Base-by-base conservation (phyloP, 2,113 vertebrate genomes). In the Myrmecophaga tridactyla region DNA sequence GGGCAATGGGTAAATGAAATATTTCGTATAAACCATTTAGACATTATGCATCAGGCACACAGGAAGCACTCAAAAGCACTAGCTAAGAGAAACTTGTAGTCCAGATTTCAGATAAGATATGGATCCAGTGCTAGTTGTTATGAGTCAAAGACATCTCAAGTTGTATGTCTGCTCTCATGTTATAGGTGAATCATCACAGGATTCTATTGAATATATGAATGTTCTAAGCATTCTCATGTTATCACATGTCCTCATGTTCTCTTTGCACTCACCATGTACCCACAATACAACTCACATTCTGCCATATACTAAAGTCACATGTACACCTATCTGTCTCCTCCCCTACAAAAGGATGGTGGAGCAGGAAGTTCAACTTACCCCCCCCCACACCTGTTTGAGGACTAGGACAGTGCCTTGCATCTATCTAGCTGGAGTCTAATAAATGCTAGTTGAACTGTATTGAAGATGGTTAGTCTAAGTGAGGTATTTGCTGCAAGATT, bases 161-260 rank as follows among this genome's bases (percentile, higher is more conserved):
- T 7, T 31, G 85, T 63, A 60, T 69, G n/a, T 86, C 56, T 88
- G 29, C 31, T 89, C 62, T 41, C 27, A 78, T 73, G 29, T 62
- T 85, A 77, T 34, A 89, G n/a, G 1, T 93, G 17, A 11, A 56
- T 80, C 25, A 34, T 65, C 36, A 85, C 1, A 77, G 65, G 51
- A 69, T 78, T 87, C 85, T 85, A 62, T 53, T 51, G 39, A 89
- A 51, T 48, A 56, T 23, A 53, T 89, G 39, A 62, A 77, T 88
- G 13, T 12, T 58, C 53, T 51, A 36, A 77, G 72, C 27, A n/a
- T 78, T 89, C 31, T 82, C 36, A 58, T 14, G 31, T 77, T 72
- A 86, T 56, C 67, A 93, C 21, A 43, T 43, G 67, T n/a, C n/a
- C n/a, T n/a, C n/a, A n/a, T n/a, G 90, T 93, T 83, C 72, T 82